Conservation (phyloP, 2,888 invertebrate genomes). For the Polylopha cassiicola region DNA sequence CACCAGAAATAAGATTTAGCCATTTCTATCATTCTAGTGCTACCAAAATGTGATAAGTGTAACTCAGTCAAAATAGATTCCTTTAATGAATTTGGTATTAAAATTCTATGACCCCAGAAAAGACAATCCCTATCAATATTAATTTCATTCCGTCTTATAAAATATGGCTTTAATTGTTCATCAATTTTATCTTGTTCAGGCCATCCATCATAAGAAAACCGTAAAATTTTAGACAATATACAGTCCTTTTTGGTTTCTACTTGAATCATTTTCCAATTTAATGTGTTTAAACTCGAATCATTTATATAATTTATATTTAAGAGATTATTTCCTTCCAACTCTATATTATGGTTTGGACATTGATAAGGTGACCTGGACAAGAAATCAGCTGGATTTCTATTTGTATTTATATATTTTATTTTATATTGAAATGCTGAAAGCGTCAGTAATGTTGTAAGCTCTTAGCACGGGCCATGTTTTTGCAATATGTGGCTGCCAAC, state of each 20-base stretch:
- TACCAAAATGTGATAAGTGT: conserved; percentile 20
- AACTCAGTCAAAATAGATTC: conserved; percentile 11
- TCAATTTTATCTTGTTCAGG: conserved; percentile 15
- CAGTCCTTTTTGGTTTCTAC: conserved; percentile 17
- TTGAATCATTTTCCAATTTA: conserved; percentile 20
- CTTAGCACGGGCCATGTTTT: too few relatives aligned
- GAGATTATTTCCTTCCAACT: conserved; percentile 3
- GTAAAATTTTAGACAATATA: conserved; percentile 4
- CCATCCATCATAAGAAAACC: conserved; percentile 16
- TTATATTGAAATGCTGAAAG: too few relatives aligned
- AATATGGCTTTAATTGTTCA: conserved; percentile 6
- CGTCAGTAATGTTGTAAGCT: too few relatives aligned
- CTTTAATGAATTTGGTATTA: conserved; percentile 11
- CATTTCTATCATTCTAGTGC: conserved; percentile 17
- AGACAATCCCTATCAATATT: conserved; percentile 13
- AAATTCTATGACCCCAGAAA: conserved; percentile 20
- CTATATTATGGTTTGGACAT: too few relatives aligned
- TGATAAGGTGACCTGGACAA: conserved; percentile 18
- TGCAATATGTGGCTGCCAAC: too few relatives aligned
- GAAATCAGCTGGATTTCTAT: conserved; percentile 25
- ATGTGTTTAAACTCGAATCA: conserved; percentile 1
- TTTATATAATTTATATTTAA: conserved; percentile 7
- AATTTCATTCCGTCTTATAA: conserved; percentile 12
- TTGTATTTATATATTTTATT: too few relatives aligned
- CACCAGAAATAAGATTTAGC: conserved; percentile 23